phyloP scores from a whole-genome alignment of 2,888 invertebrate species.

The Apantesis nais region DNA sequence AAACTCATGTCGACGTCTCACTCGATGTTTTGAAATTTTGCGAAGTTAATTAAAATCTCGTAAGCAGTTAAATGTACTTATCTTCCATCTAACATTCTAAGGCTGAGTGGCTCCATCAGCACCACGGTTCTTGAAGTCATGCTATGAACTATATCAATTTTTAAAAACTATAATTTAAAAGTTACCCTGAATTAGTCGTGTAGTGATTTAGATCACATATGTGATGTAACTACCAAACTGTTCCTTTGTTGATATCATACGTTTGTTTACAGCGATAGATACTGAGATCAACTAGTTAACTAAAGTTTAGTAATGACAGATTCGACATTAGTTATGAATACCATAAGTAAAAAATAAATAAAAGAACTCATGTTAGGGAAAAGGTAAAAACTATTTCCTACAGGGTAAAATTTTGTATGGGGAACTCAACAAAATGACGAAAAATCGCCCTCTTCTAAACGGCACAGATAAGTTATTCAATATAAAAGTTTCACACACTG shows the following conservation, averaged over 20 bases:
- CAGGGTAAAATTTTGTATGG: background rate
- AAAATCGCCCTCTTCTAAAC: background rate
- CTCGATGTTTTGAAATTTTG: background rate
- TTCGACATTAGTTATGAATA: background rate
- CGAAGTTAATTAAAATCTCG: background rate
- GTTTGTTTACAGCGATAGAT: background rate
- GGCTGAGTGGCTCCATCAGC: no score
- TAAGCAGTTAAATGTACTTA: background rate
- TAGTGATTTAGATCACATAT: background rate
- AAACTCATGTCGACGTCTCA: background rate
- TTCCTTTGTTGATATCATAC: background rate
- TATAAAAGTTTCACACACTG: constrained; percentile 15
- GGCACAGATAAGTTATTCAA: constrained; percentile 5
- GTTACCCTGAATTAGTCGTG: background rate
- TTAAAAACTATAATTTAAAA: no score
- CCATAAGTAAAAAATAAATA: background rate
- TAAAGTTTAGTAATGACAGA: background rate
- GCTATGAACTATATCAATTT: no score
- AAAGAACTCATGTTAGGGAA: background rate
- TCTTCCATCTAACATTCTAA: background rate
- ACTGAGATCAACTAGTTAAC: background rate
- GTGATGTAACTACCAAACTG: no score
- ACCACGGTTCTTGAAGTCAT: no score
- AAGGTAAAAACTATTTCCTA: background rate
- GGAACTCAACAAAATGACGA: background rate